phyloP scores from a whole-genome alignment of 2,888 invertebrate species.

The Caenorhabditis doughertyi region DNA sequence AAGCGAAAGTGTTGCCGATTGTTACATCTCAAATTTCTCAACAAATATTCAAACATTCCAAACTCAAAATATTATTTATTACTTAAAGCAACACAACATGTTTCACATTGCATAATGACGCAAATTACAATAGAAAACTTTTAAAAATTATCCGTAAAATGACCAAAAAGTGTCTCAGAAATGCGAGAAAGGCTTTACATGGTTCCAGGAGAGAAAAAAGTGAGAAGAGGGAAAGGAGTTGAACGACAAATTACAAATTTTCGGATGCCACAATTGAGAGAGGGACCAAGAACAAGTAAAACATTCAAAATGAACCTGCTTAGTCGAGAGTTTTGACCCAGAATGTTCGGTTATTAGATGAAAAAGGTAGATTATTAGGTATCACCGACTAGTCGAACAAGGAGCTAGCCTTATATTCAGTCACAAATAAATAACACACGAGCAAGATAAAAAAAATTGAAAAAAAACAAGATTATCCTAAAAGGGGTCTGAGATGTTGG shows the following conservation, averaged over 20 bases:
- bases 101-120: neutral
- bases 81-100: slow-evolving; percentile 51
- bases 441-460: neutral
- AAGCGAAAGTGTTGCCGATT: too few relatives aligned
- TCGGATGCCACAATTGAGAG: slow-evolving; percentile 42
- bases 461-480: slow-evolving; percentile 16
- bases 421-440: slow-evolving; percentile 2
- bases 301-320: slow-evolving; percentile 43
- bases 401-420: slow-evolving; percentile 27
- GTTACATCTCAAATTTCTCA: too few relatives aligned
- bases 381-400: slow-evolving; percentile 24
- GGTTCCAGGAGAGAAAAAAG: neutral
- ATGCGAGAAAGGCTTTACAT: slow-evolving; percentile 12
- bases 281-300: neutral
- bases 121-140: neutral
- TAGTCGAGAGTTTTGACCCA: slow-evolving; percentile 50
- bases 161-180: slow-evolving; percentile 5
- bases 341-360: slow-evolving; percentile 8
- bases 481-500: neutral
- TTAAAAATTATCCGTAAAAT: slow-evolving; percentile 37
- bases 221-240: neutral
- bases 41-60: too few relatives aligned
- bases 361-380: neutral
- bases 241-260: neutral
- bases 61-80: slow-evolving; percentile 40